Evolutionary conservation across 2,113 vertebrate genomes (phyloP).

Genomic region (Tinamus guttatus): DNA sequence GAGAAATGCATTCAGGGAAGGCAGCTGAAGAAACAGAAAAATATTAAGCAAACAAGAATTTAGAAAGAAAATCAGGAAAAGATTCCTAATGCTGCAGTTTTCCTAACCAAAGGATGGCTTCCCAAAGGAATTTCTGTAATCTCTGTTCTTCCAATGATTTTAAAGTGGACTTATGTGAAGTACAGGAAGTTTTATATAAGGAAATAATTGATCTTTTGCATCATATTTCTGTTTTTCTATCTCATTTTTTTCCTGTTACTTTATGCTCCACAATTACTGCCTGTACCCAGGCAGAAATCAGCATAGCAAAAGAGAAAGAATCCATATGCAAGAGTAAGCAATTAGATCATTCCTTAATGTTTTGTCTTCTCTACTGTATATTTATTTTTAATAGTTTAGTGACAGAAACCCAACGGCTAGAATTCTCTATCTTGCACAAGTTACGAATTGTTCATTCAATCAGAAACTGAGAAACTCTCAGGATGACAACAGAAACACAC

Average conservation of each 20-base stretch:
- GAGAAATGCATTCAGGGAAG: neutral
- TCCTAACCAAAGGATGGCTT: neutral
- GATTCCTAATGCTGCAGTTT: neutral
- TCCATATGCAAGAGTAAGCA: neutral
- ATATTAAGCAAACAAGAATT: neutral
- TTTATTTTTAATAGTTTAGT: constrained; percentile 47
- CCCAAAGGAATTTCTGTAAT: neutral
- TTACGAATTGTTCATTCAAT: constrained; percentile 6
- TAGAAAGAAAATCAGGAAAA: neutral
- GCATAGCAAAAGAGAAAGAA: neutral
- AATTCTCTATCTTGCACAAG: neutral
- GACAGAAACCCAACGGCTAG: constrained; percentile 10
- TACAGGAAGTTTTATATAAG: neutral
- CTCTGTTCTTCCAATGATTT: neutral
- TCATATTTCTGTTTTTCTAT: neutral
- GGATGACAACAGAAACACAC: neutral
- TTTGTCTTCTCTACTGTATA: constrained; percentile 1
- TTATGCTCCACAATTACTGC: neutral
- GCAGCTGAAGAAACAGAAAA: neutral
- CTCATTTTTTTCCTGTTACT: neutral
- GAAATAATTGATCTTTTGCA: neutral
- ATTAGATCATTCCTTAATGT: constrained; percentile 10
- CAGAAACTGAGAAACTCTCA: constrained; percentile 18
- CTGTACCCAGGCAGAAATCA: neutral
- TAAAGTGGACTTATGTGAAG: neutral